These are phyloP conservation scores for Corythornis vintsioides DNA, from an alignment of 2,113 vertebrate species.

Conservation along the genomic window DNA sequence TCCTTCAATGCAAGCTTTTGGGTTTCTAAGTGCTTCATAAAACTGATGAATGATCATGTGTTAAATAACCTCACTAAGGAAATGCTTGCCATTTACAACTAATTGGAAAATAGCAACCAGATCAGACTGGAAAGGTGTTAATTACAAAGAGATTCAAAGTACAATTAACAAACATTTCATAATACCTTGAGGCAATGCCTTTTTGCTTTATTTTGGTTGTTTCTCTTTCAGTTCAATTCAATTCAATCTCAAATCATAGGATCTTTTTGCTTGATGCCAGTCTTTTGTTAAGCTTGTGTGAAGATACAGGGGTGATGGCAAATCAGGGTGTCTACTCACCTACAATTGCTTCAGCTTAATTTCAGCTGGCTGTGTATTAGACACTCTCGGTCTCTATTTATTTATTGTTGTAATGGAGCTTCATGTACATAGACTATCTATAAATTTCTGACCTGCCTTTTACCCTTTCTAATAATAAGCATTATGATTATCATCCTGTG, in stretches of 20 bases:
- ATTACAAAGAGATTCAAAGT: background rate
- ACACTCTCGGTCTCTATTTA: background rate
- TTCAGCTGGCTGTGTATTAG: background rate
- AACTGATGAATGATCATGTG: background rate
- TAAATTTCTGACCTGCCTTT: background rate
- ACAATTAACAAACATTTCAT: background rate
- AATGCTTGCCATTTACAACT: background rate
- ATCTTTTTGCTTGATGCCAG: background rate
- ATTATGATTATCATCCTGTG: background rate
- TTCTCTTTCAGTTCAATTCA: background rate
- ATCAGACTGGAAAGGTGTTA: background rate
- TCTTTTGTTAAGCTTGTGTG: background rate
- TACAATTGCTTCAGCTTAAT: background rate
- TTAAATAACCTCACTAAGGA: background rate
- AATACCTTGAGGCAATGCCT: background rate
- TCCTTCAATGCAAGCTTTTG: background rate
- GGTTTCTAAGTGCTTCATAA: background rate
- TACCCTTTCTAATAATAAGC: background rate
- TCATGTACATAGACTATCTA: background rate
- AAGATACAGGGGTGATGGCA: background rate
- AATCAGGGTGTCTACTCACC: background rate
- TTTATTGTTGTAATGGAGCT: background rate
- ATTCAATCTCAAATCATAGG: background rate
- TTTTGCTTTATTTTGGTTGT: background rate
- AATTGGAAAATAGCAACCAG: background rate